Evolutionary conservation across 2,797 vertebrate species (phyloP), one percentile per base, ranked within the genome.

Genomic region (Leontopithecus rosalia): DNA sequence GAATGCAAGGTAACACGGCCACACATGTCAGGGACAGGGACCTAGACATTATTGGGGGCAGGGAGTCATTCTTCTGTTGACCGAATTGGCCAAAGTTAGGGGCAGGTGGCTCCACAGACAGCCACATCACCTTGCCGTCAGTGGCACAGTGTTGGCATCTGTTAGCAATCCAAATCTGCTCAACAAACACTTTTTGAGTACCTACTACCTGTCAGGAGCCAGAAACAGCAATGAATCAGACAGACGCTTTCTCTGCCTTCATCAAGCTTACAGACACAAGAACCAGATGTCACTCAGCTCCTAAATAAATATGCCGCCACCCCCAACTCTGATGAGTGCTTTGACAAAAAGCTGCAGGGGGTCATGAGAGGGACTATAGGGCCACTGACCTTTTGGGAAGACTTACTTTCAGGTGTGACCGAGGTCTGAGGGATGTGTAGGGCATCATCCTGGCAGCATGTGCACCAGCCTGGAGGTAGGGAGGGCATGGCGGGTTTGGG

Each of bases 401-500:
- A 24, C 50, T 15, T 64, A 46, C 67, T 75, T 64, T 10, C 67
- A 85, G 92, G 33, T 3, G 50, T 26, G 43, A 26, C 2, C 26
- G 26, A n/a, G 57, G 72, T 61, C 55, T 55, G 36, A 22, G 64
- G 82, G 33, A 15, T 3, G 41, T 46, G 19, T 9, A 41, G 41
- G 72, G 64, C 10, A 3, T 11, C 4, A n/a, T 73, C 26, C 85
- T 2, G 20, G 79, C 80, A 67, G 46, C 30, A 14, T 12, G 43
- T 36, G 76, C 58, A 41, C 61, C 89, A 55, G 43, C 72, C 41
- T 22, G 55, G 81, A 8, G 19, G 46, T 1, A 14, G 43, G 55
- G 33, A 70, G 43, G 58, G 39, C 33, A 13, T 1, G 1, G 55
- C 14, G 6, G 6, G 0, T 55, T 0, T 15, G 57, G 58, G 20